Evolutionary conservation across 2,113 vertebrate genomes (phyloP).

Genomic region (rat (Rattus norvegicus)): DNA sequence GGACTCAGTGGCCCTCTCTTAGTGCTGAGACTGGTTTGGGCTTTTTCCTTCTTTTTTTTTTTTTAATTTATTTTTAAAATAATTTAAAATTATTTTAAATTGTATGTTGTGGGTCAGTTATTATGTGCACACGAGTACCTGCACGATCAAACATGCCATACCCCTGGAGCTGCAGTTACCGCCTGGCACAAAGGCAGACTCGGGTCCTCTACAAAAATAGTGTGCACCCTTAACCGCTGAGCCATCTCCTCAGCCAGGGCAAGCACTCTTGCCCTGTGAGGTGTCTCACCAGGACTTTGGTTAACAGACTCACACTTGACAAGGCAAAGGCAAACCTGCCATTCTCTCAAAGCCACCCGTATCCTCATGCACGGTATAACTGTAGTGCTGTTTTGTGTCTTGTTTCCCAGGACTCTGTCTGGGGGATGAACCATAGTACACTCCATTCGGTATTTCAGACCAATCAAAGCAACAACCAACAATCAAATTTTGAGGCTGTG

Average conservation of each 20-base stretch:
- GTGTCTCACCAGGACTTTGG: neutral
- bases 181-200: neutral
- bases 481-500: slow-evolving; percentile 95
- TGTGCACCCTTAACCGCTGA: neutral
- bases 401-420: slow-evolving; percentile 92
- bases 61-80: neutral
- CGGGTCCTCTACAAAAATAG: neutral
- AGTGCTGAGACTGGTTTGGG: neutral
- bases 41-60: neutral
- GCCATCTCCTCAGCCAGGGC: neutral
- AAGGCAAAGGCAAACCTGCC: neutral
- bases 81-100: neutral
- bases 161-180: neutral
- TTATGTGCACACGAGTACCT: neutral
- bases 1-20: neutral
- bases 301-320: neutral
- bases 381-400: slow-evolving; percentile 1
- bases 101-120: neutral
- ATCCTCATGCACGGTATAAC: neutral
- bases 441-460: slow-evolving; percentile 94
- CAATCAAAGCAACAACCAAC: slow-evolving; percentile 94
- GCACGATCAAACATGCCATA: neutral
- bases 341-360: neutral
- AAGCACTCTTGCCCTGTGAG: neutral
- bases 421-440: slow-evolving; percentile 92